These are phyloP conservation scores for Euborellia annulipes DNA, from an alignment of 1,140 invertebrate genomes.

Conservation along the genomic window DNA sequence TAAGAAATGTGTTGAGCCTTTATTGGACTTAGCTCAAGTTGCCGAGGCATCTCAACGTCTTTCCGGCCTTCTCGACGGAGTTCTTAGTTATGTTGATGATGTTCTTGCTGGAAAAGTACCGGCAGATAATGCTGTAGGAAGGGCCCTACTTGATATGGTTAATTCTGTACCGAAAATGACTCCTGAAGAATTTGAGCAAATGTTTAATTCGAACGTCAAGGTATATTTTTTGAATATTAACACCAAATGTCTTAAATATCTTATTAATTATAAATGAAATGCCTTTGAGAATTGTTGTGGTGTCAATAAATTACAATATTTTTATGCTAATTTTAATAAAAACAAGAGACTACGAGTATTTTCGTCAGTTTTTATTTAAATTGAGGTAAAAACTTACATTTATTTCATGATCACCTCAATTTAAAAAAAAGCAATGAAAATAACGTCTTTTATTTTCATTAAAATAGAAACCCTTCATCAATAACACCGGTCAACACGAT, in stretches of 20 bases:
- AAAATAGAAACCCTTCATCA: too few species aligned
- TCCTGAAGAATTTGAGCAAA: conserved; percentile 78
- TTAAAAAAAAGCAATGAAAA: too few species aligned
- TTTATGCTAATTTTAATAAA: too few species aligned
- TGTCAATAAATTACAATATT: too few species aligned
- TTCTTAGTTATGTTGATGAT: conserved; percentile 78
- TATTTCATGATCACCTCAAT: too few species aligned
- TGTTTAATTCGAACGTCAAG: conserved; percentile 92
- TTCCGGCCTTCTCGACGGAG: conserved; percentile 56
- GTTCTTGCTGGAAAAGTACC: conserved; percentile 50
- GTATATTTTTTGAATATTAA: conserved; percentile 22
- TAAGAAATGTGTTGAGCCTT: conserved; percentile 48
- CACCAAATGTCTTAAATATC: background rate
- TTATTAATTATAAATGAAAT: too few species aligned
- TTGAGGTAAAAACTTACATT: too few species aligned
- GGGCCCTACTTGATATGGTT: conserved; percentile 74
- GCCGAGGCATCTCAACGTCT: conserved; percentile 65
- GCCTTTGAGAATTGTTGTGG: too few species aligned
- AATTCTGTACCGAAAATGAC: conserved; percentile 81
- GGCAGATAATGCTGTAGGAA: conserved; percentile 60
- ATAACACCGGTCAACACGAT: too few species aligned
- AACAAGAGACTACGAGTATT: too few species aligned
- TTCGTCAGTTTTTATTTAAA: too few species aligned
- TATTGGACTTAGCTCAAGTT: conserved; percentile 72
- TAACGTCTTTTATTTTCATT: too few species aligned